A percentile compares a stretch with the other conserved stretches of the same genome.
Evolutionary conservation across 2,888 invertebrate genomes (phyloP).

Genomic region (Drosophila prostipennis): DNA sequence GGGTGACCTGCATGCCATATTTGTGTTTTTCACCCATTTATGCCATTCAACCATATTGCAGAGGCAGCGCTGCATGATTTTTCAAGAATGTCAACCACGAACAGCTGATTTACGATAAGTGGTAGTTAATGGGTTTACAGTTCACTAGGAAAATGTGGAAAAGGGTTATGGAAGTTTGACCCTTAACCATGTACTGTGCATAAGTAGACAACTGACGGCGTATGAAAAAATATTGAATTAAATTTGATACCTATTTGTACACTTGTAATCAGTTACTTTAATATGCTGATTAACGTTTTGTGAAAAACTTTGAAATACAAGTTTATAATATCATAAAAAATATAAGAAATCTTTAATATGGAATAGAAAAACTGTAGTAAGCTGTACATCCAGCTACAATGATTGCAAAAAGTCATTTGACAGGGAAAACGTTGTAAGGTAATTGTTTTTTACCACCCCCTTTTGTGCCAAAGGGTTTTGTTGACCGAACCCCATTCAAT

Average conservation of each 20-base stretch:
- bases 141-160: background rate
- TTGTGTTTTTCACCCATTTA: constrained; percentile 20
- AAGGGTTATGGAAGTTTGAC: background rate
- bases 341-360: background rate
- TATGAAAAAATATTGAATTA: background rate
- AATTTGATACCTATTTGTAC: background rate
- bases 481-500: constrained; percentile 5
- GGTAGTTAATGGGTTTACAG: constrained; percentile 30
- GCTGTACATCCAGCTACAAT: background rate
- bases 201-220: background rate
- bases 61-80: constrained; percentile 47
- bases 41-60: constrained; percentile 24
- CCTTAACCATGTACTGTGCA: background rate
- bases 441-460: background rate
- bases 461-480: background rate
- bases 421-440: background rate
- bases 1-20: constrained; percentile 18
- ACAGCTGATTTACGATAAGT: constrained; percentile 54
- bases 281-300: background rate
- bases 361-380: background rate
- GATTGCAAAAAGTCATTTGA: constrained; percentile 1
- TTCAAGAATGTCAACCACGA: constrained; percentile 69
- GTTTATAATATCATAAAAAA: background rate
- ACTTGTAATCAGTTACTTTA: background rate
- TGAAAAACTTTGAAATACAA: no score